Evolutionary conservation across 2,113 vertebrate species (phyloP), one percentile per base, ranked within the genome.

Genomic region (Dendropsophus ebraccatus): DNA sequence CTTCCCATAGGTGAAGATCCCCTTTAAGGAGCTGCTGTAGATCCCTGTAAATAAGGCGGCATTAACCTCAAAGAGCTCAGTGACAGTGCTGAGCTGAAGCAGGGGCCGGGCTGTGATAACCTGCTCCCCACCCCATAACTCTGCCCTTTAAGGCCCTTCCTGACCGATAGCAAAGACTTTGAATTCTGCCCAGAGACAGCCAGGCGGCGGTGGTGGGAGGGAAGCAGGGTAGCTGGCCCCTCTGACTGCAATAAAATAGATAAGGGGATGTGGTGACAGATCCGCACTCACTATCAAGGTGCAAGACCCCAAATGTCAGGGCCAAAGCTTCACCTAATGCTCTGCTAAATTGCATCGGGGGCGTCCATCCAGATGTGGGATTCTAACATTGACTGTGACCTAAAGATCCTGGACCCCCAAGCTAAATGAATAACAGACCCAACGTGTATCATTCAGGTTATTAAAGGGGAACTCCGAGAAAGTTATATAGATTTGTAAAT

Each of bases 101-200:
- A 86, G 77, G 62, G 32, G 49, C 45, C 65, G 72, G 5, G 7
- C 50, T 23, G 65, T 73, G 84, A 86, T 86, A 86, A 86, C 84
- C 84, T 73, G 84, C 45, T 8, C 58, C 49, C 50, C 30, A 5
- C 65, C 58, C 76, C 65, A 86, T 86, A 81, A 86, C 74, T 86
- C 77, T 86, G 77, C 32, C 19, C 77, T 56, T 78, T 85, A 30
- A 85, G 60, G 47, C 41, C 58, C 49, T 67, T 49, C 21, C 62
- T 78, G 65, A 19, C 76, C 35, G 84, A 86, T 86, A 86, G 49
- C 69, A 32, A n/a, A 70, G 67, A 49, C 74, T 84, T 85, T 85
- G 83, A 84, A 78, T 78, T 85, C 7, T 78, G 19, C 19, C 2
- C 28, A 69, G 47, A 86, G 76, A 81, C 84, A 86, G 77, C 49